Evolutionary conservation across 2,888 invertebrate genomes (phyloP), one percentile per base, ranked within the genome.

Genomic region (Acrocyrtus sp.): DNA sequence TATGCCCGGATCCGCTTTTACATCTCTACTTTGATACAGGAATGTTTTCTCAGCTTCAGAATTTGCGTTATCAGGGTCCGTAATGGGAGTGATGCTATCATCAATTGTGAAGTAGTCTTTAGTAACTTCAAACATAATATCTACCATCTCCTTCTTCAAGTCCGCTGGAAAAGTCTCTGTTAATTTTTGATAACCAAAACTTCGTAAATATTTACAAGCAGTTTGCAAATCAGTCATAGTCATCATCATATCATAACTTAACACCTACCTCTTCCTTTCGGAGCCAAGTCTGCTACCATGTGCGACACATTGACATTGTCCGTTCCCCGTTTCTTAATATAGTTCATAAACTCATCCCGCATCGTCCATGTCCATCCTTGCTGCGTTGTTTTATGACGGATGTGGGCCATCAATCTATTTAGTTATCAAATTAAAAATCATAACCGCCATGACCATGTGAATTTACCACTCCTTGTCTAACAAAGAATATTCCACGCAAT

Each of bases 271-370:
- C 66, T 57, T 8, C 77, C 78, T 29, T 62, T 26, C 0, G 75
- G 72, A 6, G 74, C 57, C 24, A 75, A 60, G 24, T 79, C 79
- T 5, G 73, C 53, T 24, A 79, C 67, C 79, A 79, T 79, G 45
- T 76, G 76, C 2, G 79, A 74, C 15, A 77, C 74, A 56, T 79
- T 79, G 0, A 76, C 76, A 60, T 77, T 76, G 21, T 76, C 72
- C 1, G 57, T 27, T 2, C 77, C 77, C 29, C 63, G 19, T 19
- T 66, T 50, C 27, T 72, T 74, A 24, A 79, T 76, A 41, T 77
- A 76, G 0, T 79, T 74, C 22, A 76, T 63, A 53, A 67, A 77
- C 39, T 67, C 43, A 22, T 61, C 45, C 22, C 74, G 57, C 43
- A 78, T 65, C 0, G 48, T 29, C 58, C 73, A 73, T 2, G 75